A percentile compares a stretch with the other conserved stretches of the same genome.
Conservation (phyloP, 1,140 invertebrate genomes). For the Neelides sp. region DNA sequence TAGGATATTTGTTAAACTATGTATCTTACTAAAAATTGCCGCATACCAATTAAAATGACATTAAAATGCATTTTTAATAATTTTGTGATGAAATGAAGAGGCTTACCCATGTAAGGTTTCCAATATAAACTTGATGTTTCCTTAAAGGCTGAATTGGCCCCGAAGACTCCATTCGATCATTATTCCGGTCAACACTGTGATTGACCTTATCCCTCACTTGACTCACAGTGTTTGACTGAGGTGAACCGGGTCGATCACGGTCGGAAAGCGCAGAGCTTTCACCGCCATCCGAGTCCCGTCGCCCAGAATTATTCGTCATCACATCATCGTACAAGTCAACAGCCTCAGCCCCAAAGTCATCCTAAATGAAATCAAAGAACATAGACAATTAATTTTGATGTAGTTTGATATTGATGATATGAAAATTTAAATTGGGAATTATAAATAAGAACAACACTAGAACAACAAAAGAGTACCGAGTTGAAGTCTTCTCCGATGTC, state of each 20-base stretch:
- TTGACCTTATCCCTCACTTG: not conserved
- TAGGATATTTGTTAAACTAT: constrained; percentile 8
- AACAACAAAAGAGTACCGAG: constrained; percentile 45
- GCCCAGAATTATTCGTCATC: constrained; percentile 56
- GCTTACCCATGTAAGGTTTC: constrained; percentile 69
- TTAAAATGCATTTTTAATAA: constrained; percentile 7
- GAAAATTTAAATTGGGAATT: constrained; percentile 1
- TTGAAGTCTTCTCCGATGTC: constrained; percentile 91
- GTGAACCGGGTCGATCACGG: not conserved
- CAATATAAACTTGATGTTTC: constrained; percentile 81
- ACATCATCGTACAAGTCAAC: constrained; percentile 96
- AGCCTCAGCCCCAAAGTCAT: constrained; percentile 69
- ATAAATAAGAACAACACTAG: constrained; percentile 6
- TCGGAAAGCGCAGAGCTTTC: constrained; percentile 31
- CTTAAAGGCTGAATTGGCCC: constrained; percentile 47
- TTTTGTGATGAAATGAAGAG: constrained; percentile 11
- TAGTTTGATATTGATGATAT: not conserved
- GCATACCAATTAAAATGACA: not conserved
- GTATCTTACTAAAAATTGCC: not conserved
- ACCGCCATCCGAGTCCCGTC: constrained; percentile 36
- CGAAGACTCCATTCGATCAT: not conserved
- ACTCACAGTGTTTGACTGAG: constrained; percentile 10
- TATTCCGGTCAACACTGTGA: no score
- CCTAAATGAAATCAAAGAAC: constrained; percentile 41
- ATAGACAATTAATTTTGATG: constrained; percentile 3